Base-by-base conservation (phyloP, 1,140 invertebrate genomes). In the Papilio dardanus region DNA sequence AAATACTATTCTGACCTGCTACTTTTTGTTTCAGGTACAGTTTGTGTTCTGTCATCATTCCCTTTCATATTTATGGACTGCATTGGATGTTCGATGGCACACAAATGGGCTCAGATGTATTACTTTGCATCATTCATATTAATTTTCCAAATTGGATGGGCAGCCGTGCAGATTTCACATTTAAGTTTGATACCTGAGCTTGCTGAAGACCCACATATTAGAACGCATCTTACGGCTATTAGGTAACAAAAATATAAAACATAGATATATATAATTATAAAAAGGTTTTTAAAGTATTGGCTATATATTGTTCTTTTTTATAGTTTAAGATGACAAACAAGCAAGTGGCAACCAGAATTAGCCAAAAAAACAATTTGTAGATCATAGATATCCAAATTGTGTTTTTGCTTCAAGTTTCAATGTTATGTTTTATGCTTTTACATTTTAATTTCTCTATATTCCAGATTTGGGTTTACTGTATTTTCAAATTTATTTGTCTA, bases 71-170 rank as follows among this genome's bases (percentile, higher is more conserved):
- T 99, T 92, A 95, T 96, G 8, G 94, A 95, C 67, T 99, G 98
- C 87, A 91, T 98, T 77, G 94, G 94, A 33, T 98, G 98, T 88
- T 88, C 95, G 75, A 82, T 93, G 76, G 89, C 95, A 40, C 94
- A 95, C 81, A 93, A 96, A 81, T 96, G 95, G 94, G 96, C 96
- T 0, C 96, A 98, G 91, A 94, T 99, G 81, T 93, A 97, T 77
- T 99, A 99, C 91, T 99, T 97, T 93, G 95, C 95, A 37, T 95
- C 97, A 46, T 99, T 99, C 93, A 97, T 99, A 54, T 93, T 97
- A 62, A 96, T 99, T 79, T 99, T 99, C 93, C 99, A 99, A 95
- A 98, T 99, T 92, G 98, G 98, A 24, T 99, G 99, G 98, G 98
- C 98, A 3, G 93, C 97, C 12, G 97, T 98, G 1, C 99, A 99